phyloP scores from a whole-genome alignment of 2,888 invertebrate genomes.

The Melitaea athalia region DNA sequence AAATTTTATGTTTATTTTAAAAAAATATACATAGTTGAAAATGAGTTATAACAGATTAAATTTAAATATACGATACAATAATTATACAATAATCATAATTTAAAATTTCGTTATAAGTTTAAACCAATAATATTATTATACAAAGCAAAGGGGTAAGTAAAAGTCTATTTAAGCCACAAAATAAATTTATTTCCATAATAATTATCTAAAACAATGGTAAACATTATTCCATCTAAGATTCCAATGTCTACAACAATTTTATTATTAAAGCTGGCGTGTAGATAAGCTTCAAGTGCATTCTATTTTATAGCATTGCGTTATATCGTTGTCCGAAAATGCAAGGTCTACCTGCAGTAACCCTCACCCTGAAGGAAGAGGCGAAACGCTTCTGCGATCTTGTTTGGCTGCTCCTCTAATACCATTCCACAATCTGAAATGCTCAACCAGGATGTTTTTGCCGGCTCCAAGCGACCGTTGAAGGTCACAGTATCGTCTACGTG shows the following conservation, averaged over 20 bases:
- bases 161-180: conserved; percentile 63
- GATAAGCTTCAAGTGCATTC: conserved; percentile 72
- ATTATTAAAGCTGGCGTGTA: conserved; percentile 78
- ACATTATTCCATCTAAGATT: conserved; percentile 68
- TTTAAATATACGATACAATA: not conserved
- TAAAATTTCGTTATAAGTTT: no score
- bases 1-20: no score
- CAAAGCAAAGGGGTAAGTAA: conserved; percentile 26
- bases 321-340: conserved; percentile 44
- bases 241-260: conserved; percentile 73
- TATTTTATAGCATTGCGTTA: conserved; percentile 64
- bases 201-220: conserved; percentile 75
- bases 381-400: conserved; percentile 98
- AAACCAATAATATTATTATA: not conserved
- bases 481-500: conserved; percentile 98
- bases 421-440: conserved; percentile 99
- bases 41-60: not conserved
- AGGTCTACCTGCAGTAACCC: conserved; percentile 92
- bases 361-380: conserved; percentile 98
- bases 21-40: no score
- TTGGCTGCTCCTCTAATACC: conserved; percentile 99
- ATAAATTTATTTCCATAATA: conserved; percentile 76
- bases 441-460: conserved; percentile 98
- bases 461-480: conserved; percentile 97
- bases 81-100: not conserved